phyloP scores from a whole-genome alignment of 2,113 vertebrate species.

The Elephantulus edwardii region DNA sequence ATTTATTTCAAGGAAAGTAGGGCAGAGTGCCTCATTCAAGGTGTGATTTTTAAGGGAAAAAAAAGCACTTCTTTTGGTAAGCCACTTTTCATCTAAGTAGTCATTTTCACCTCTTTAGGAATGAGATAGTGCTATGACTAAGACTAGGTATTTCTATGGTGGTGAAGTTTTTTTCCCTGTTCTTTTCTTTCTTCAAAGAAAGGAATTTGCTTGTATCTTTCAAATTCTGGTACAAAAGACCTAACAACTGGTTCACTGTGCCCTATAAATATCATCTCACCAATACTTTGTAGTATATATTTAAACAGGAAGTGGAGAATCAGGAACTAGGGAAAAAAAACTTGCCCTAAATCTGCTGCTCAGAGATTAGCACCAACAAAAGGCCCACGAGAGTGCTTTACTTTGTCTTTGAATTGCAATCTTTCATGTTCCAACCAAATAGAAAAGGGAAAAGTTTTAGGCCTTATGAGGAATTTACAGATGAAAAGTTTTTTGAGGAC shows the following conservation, averaged over 20 bases:
- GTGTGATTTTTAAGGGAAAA: constrained; percentile 16
- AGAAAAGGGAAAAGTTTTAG: constrained; percentile 56
- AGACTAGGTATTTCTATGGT: constrained; percentile 69
- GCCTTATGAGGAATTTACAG: neutral
- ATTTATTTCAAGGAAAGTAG: neutral
- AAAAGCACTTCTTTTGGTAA: constrained; percentile 44
- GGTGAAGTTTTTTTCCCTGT: too few relatives aligned
- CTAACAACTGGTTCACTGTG: constrained; percentile 60
- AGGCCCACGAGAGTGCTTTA: constrained; percentile 23
- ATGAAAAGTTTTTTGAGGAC: constrained; percentile 29
- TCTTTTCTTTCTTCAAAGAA: constrained; percentile 48
- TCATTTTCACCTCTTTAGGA: constrained; percentile 28
- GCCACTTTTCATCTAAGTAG: constrained; percentile 58
- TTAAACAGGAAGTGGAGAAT: constrained; percentile 69
- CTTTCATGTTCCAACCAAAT: constrained; percentile 26
- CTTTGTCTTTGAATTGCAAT: constrained; percentile 72
- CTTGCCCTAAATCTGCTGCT: constrained; percentile 52
- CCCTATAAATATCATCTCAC: constrained; percentile 70
- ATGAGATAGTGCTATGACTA: constrained; percentile 52
- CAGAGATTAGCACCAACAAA: constrained; percentile 64
- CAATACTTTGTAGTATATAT: constrained; percentile 67
- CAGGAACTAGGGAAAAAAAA: constrained; percentile 56
- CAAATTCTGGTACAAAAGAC: constrained; percentile 69
- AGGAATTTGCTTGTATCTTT: constrained; percentile 56
- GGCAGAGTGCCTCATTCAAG: constrained; percentile 2